Base-by-base conservation (phyloP, 92 coral and sea anemone species). In the Isaurus tuberculatus region DNA sequence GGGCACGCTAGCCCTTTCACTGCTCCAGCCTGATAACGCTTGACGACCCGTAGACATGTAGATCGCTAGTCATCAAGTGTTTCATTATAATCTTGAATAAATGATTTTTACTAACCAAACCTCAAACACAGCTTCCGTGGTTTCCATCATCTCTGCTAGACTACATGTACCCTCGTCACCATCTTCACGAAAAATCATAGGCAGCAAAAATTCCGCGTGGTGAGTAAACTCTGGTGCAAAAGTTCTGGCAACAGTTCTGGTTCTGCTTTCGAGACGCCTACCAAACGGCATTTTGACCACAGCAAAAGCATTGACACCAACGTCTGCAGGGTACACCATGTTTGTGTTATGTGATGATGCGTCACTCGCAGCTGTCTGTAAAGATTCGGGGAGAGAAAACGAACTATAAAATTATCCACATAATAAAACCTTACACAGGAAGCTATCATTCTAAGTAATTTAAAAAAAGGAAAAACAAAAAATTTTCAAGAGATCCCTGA, bases 161-260 rank as follows among this genome's bases (percentile, higher is more conserved):
- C 97, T 86, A 29, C 95, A 69, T 20, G 87, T 63, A 55, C 81
- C 74, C 58, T 81, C 91, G 20, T 79, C 85, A 42, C 40, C 60
- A 70, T 69, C 73, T 53, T 75, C 89, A 68, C 65, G 84, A 19
- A 86, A 32, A 22, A 85, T 44, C 84, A 94, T 67, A 8, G 98
- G 98, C 55, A 91, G 57, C 73, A 79, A 53, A 32, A 97, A 83
- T 70, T 97, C 97, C 60, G 91, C 74, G 75, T 87, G 91, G 23
- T 94, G 88, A 23, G 93, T 88, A 83, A 97, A 92, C 86, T 94
- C 99, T n/a, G 99, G 99, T 26, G 91, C 84, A 79, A 97, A 97
- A 22, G 99, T 92, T 71, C 94, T 88, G 83, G 99, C 99, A 44
- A 97, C 91, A 22, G 99, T 91, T 72, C 98, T 92, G 7, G 96